Evolutionary conservation across 2,113 vertebrate genomes (phyloP).

Genomic region (Alaudala cheleensis): DNA sequence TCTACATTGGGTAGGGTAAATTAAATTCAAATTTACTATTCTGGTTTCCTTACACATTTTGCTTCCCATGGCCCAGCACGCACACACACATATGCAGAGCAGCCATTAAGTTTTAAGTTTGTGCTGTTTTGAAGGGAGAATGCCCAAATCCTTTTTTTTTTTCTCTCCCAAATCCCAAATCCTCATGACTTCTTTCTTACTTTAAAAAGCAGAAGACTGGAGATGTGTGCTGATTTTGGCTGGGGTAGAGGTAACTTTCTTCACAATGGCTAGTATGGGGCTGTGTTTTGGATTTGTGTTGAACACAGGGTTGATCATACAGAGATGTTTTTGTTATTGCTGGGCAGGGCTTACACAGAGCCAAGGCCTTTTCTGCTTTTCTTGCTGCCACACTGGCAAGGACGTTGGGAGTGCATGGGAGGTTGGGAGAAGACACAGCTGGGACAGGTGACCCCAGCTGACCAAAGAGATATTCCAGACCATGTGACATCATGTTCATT

Average conservation of each 20-base stretch:
- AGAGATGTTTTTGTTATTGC: not conserved
- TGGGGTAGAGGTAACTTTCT: not conserved
- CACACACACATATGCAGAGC: not conserved
- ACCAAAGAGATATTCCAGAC: not conserved
- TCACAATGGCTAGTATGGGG: not conserved
- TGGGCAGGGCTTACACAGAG: not conserved
- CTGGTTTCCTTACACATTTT: not conserved
- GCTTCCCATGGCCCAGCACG: not conserved
- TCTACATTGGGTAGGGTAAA: not conserved
- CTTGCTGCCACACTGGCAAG: not conserved
- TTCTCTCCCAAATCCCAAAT: not conserved
- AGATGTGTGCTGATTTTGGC: not conserved
- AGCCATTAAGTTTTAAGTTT: not conserved
- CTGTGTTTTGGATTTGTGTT: not conserved
- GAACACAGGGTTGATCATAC: not conserved
- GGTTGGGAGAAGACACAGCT: not conserved
- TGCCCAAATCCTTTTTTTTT: not conserved
- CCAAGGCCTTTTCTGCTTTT: not conserved
- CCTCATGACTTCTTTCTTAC: not conserved
- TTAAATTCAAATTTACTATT: not conserved
- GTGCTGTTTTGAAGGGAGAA: not conserved
- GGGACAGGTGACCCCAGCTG: not conserved
- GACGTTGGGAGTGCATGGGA: not conserved
- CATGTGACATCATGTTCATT: not conserved
- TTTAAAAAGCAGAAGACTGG: not conserved